Percentiles rank a stretch among this genome's conserved stretches.
Evolutionary conservation across 2,113 vertebrate species (phyloP).

Genomic region (Ciconia boyciana): DNA sequence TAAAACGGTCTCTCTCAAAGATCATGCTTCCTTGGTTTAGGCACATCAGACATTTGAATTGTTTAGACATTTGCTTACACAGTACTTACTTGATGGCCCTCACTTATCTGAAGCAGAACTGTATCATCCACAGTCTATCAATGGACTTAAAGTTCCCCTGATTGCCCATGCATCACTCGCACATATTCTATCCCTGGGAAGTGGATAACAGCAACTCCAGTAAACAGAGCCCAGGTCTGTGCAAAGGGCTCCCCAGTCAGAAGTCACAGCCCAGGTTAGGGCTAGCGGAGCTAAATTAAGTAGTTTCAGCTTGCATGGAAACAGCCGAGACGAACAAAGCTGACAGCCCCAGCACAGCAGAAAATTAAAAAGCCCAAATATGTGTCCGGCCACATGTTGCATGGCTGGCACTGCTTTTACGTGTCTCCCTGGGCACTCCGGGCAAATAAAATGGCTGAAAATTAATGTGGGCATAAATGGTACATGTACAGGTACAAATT

Average conservation of each 20-base stretch:
- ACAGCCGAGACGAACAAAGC: background rate
- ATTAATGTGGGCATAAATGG: background rate
- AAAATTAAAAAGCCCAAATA: background rate
- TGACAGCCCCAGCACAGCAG: background rate
- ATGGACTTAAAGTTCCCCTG: background rate
- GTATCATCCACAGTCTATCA: background rate
- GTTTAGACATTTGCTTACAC: background rate
- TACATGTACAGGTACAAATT: accelerated
- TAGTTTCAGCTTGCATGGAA: background rate
- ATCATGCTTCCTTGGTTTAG: background rate
- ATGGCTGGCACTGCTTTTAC: background rate
- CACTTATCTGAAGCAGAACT: background rate
- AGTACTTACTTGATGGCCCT: background rate
- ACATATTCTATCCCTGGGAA: background rate
- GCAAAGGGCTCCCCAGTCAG: background rate
- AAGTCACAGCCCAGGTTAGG: background rate
- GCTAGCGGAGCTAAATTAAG: background rate
- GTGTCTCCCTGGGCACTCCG: background rate
- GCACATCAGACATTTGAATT: background rate
- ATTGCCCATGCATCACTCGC: background rate
- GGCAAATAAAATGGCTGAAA: background rate
- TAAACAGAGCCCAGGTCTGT: background rate
- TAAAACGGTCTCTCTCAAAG: background rate
- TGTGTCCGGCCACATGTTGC: accelerated
- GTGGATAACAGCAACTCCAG: background rate